Evolutionary conservation across 2,113 vertebrate species (phyloP).

Genomic region (Motacilla alba): DNA sequence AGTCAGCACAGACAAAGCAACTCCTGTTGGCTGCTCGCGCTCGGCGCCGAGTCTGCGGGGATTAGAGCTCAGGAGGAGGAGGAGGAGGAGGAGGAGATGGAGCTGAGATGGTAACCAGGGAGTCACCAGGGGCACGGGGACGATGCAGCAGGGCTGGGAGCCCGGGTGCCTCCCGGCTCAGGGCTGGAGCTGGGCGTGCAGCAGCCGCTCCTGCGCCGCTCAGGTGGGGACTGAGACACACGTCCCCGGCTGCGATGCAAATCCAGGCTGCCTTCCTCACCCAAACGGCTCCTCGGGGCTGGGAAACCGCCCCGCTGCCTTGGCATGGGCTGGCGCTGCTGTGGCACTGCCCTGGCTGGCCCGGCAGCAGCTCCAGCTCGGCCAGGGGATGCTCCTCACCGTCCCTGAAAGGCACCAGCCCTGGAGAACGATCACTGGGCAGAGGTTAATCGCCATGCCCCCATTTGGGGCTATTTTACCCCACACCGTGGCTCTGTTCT

Average conservation of each 20-base stretch:
- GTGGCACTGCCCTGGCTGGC: fast-evolving
- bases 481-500: not conserved
- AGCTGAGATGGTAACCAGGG: conserved; percentile 50
- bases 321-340: fast-evolving
- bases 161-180: not conserved
- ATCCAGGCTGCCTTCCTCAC: fast-evolving
- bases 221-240: no score
- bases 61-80: conserved; percentile 60
- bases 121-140: not conserved
- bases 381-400: not conserved
- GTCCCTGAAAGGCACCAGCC: not conserved
- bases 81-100: conserved; percentile 58
- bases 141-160: fast-evolving
- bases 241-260: not conserved
- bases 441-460: not conserved
- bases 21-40: conserved; percentile 18
- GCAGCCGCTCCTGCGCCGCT: not conserved
- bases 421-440: not conserved
- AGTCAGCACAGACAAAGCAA: conserved; percentile 40
- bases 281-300: fast-evolving
- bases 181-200: fast-evolving
- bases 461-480: not conserved
- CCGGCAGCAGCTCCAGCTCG: fast-evolving
- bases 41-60: conserved; percentile 67
- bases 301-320: fast-evolving